These are phyloP conservation scores for Mionectes olivaceus DNA, from an alignment of 2,797 vertebrate species.

Conservation along the genomic window DNA sequence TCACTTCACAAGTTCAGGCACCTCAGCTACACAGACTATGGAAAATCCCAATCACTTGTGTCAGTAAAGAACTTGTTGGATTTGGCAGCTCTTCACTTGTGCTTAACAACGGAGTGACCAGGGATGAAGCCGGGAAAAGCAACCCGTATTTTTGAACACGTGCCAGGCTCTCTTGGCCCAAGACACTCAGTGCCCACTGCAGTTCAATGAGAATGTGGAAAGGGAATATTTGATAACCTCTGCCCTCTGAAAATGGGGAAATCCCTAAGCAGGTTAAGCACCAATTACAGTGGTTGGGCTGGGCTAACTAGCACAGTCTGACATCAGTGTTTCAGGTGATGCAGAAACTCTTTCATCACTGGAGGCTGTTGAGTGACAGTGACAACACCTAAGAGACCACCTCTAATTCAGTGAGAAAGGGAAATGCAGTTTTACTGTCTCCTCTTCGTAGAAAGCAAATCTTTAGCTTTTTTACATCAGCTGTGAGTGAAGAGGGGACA, in stretches of 20 bases:
- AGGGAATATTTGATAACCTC: background rate
- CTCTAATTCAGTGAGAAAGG: background rate
- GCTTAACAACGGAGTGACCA: background rate
- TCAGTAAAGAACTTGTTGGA: background rate
- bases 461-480: background rate
- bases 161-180: background rate
- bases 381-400: background rate
- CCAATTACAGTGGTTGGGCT: background rate
- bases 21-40: background rate
- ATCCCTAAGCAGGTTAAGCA: background rate
- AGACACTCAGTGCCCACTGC: background rate
- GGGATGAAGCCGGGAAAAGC: background rate
- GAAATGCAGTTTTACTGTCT: background rate
- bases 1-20: background rate
- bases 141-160: rapidly evolving
- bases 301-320: background rate
- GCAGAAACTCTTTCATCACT: background rate
- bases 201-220: background rate
- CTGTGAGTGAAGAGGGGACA: background rate
- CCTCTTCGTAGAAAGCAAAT: background rate
- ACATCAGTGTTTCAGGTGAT: background rate
- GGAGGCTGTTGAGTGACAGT: background rate
- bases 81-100: background rate
- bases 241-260: background rate
- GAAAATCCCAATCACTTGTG: background rate